These are phyloP conservation scores for human (Homo sapiens) DNA, from an alignment of 2,113 vertebrate species.

Conservation along the genomic window GRCh38 chr14:101477001-101477500, in stretches of 20 bases:
- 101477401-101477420: rapidly evolving
- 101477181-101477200: not conserved
- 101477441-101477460: rapidly evolving
- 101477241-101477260: conserved; percentile 50
- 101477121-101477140: rapidly evolving
- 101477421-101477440: rapidly evolving
- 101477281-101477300: not conserved
- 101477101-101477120: not conserved
- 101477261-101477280: not conserved
- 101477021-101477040: rapidly evolving
- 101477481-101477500: rapidly evolving
- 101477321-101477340: rapidly evolving
- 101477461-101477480: rapidly evolving
- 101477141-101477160: no score
- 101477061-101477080: not conserved
- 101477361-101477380: not conserved
- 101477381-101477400: rapidly evolving
- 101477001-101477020: not conserved
- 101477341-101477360: rapidly evolving
- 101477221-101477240: not conserved
- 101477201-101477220: rapidly evolving
- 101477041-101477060: rapidly evolving
- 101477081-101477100: not conserved
- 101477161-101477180: not conserved
- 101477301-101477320: not conserved